Base-by-base conservation (phyloP, 2,113 vertebrate species). In the Polyodon spathula region DNA sequence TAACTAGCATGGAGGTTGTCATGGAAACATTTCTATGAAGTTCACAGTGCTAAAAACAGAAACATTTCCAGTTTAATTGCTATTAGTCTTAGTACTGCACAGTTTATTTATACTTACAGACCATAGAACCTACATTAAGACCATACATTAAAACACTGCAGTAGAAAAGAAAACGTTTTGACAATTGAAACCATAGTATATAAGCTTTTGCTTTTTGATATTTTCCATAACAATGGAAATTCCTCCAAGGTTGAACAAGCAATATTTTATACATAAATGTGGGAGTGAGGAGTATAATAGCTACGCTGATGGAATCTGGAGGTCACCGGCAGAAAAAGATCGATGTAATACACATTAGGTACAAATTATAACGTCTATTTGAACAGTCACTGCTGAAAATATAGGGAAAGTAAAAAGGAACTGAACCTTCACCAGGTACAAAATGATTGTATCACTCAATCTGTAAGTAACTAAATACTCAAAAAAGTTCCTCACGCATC, bases 1-100 rank as follows among this genome's bases (percentile, higher is more conserved):
- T 94, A 93, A 94, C 90, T 90, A 92, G 89, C 90, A 91, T 83
- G 86, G 83, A 89, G 89, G 94, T 98, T 95, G 95, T 91, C 95
- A 97, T 96, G 92, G 94, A 90, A 96, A 98, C 93, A 89, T 90
- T 90, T 88, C 86, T 87, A 78, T 66, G 58, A 92, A 91, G 90
- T 93, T 95, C 88, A 86, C 84, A 74, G 81, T 83, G 87, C 92
- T 89, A 84, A 89, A 77, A 93, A 87, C 87, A 89, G 86, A 87
- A 93, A 90, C 81, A 87, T 79, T 90, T 88, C 79, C 84, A 85
- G 80, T 90, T 89, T 93, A 94, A 93, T 93, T 93, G 88, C 89
- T 85, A 90, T 90, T 88, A 90, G 83, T 83, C 86, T 92, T 82
- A 82, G 88, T 75, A 84, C 84, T 82, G 71, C 85, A 80, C 76